Percentiles rank a stretch among this genome's conserved stretches.
These are phyloP conservation scores for Stratiomys singularior DNA, from an alignment of 2,888 invertebrate species.

Conservation along the genomic window DNA sequence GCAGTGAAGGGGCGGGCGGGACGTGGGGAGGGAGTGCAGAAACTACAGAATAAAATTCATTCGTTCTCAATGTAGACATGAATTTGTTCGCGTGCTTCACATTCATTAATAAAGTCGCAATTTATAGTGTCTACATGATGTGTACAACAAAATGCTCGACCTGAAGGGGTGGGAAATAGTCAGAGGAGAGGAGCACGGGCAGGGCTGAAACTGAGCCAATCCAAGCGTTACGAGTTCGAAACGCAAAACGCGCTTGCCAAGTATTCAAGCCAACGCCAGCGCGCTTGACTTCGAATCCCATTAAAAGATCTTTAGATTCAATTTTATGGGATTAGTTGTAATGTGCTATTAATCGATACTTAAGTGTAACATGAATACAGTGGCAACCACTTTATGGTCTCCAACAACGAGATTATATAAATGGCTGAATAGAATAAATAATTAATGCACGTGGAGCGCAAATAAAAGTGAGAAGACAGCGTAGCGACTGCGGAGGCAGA, in stretches of 20 bases:
- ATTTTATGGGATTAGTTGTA: constrained; percentile 32
- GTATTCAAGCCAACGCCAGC: background rate
- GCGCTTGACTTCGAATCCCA: constrained; percentile 12
- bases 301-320: constrained; percentile 30
- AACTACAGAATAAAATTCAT: background rate
- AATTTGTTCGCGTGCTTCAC: constrained; percentile 56
- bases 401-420: background rate
- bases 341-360: constrained; percentile 32
- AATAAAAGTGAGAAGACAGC: background rate
- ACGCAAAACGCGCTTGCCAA: background rate
- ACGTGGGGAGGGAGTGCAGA: background rate
- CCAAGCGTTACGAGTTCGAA: no score
- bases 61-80: constrained; percentile 12
- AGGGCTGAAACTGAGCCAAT: no score
- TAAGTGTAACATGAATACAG: constrained; percentile 30
- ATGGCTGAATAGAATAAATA: background rate
- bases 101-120: constrained; percentile 58
- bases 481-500: no score
- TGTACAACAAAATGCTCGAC: background rate
- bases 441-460: background rate
- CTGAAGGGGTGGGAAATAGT: background rate
- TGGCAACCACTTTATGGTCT: constrained; percentile 20
- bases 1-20: no score
- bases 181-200: no score
- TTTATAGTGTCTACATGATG: constrained; percentile 53